Base-by-base conservation (phyloP, 2,113 vertebrate genomes). In the Acrocephalus arundinaceus region DNA sequence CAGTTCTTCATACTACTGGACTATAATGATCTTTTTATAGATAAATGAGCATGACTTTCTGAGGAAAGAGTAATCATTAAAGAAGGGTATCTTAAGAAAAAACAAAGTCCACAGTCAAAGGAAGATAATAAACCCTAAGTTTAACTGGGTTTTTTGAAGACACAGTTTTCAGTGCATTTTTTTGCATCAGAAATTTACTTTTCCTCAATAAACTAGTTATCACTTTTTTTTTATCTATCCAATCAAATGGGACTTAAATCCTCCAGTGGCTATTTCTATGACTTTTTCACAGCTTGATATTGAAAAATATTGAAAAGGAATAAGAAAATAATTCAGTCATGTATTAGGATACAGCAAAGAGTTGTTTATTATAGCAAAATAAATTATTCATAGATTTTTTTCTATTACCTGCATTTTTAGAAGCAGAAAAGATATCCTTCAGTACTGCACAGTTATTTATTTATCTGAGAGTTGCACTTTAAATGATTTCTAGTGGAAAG, bases 61-160 rank as follows among this genome's bases (percentile, higher is more conserved):
- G 79, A 66, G 77, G 65, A 65, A 74, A 58, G 87, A 95, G 58
- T 78, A 98, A 97, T 98, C 88, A 97, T 97, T 98, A 97, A 97
- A 96, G 80, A 96, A 58, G 14, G 91, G 37, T 21, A 39, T 33
- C 75, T 61, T 70, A 35, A 85, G 74, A 76, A 68, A 83, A 93
- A n/a, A 4, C 96, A 92, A 98, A 97, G 97, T 98, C 93, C 90
- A 90, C n/a, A 2, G 6, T 28, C 18, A 79, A 67, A 74, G 65
- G 49, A 80, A 85, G 82, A 92, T 46, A 55, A 68, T 79, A 93
- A 90, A 39, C 31, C 10, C 9, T 61, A 91, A 82, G 67, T 71
- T 67, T 92, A 96, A 83, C 63, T 76, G 89, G 48, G 55, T 61
- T 90, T 68, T 46, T 70, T 63, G 65, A 52, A 10, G 8, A 55